Base-by-base conservation (phyloP, 2,797 vertebrate genomes). In the Sebastiscus albofasciatus region DNA sequence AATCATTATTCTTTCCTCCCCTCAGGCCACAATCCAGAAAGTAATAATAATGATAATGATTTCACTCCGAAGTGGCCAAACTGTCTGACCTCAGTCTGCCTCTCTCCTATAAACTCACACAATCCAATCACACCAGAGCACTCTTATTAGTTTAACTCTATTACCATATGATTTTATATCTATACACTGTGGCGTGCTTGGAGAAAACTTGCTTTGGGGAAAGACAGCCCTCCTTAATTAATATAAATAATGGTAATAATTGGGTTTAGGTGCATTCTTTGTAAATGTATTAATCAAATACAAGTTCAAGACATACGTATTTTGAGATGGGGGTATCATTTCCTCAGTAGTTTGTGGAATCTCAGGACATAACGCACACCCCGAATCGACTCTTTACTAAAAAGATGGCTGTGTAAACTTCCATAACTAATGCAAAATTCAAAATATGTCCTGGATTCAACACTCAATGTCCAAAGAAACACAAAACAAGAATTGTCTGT, bases 1-100 rank as follows among this genome's bases (percentile, higher is more conserved):
- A 66, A 80, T 80, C 52, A 64, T 83, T 72, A 72, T 31, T 75
- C 66, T 74, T 49, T 58, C 59, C 34, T 71, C 52, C 62, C 83
- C 55, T 62, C 60, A 27, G 67, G 56, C 49, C 60, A 65, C 7
- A 73, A 73, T 72, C 26, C 11, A 31, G 60, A 83, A 80, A 54
- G 69, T 69, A 81, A 67, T 58, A 67, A 60, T 24, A 68, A 61
- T 26, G 8, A 34, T 60, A 64, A 73, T 4, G 6, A 3, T 78
- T 79, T 71, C 22, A 26, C 58, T 77, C 64, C 22, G 24, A 39
- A 54, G 69, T 56, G 58, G 58, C 71, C 56, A 66, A 80, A 52
- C n/a, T 13, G 4, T 72, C 46, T 67, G 56, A 80, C n/a, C 24
- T 11, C 24, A 39, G 54, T 71, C 74, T 65, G 71, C 46, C 11